Evolutionary conservation across 2,888 invertebrate species (phyloP).

Genomic region (Abscondita cerata): DNA sequence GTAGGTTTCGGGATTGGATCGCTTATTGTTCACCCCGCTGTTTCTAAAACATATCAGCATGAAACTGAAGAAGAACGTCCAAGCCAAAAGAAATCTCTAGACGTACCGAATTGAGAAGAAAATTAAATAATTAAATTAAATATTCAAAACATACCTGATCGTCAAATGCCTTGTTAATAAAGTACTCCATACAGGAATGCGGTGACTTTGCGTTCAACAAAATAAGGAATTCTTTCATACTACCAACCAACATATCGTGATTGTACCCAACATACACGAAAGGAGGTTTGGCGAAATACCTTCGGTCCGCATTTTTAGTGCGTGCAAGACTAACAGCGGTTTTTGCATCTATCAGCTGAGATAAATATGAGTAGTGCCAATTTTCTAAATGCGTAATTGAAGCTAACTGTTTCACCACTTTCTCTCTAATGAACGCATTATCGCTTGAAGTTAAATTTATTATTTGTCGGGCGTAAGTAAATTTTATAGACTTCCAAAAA

Average conservation of each 20-base stretch:
- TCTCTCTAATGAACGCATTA: constrained; percentile 66
- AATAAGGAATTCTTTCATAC: constrained; percentile 58
- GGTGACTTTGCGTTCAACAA: constrained; percentile 55
- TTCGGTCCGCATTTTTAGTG: constrained; percentile 70
- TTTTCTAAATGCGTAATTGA: constrained; percentile 67
- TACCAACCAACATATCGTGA: constrained; percentile 53
- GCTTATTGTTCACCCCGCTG: too few species aligned
- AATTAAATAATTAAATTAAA: too few species aligned
- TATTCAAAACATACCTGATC: constrained; percentile 55
- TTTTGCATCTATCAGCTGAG: constrained; percentile 78
- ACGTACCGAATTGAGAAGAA: too few species aligned
- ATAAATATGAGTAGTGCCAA: constrained; percentile 66
- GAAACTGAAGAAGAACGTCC: too few species aligned
- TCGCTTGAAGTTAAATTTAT: constrained; percentile 72
- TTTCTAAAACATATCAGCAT: too few species aligned
- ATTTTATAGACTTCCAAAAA: constrained; percentile 49
- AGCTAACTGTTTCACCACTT: constrained; percentile 71
- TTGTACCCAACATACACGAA: constrained; percentile 49
- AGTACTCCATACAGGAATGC: constrained; percentile 61
- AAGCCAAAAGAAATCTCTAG: too few species aligned
- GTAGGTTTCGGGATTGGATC: too few species aligned
- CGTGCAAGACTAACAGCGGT: constrained; percentile 82
- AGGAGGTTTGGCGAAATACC: constrained; percentile 79
- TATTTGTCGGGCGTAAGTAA: constrained; percentile 66
- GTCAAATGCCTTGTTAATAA: constrained; percentile 57